A percentile compares a stretch with the other conserved stretches of the same genome.
These are phyloP conservation scores for Carettochelys insculpta DNA, from an alignment of 2,113 vertebrate species.

Conservation along the genomic window DNA sequence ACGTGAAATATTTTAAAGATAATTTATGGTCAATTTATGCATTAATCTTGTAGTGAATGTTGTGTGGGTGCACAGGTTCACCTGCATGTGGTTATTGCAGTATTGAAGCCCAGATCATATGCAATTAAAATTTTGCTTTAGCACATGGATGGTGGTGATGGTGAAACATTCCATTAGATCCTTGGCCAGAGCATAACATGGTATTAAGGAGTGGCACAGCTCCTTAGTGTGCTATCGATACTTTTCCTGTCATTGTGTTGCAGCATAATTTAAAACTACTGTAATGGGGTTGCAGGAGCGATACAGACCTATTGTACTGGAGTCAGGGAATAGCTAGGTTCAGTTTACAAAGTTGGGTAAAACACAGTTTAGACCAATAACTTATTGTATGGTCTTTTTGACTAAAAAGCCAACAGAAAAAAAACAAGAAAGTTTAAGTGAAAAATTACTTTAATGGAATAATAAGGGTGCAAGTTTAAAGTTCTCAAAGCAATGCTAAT, in stretches of 20 bases:
- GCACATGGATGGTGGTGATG: neutral
- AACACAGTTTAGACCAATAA: neutral
- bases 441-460: neutral
- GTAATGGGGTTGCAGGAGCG: neutral
- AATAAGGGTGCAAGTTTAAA: neutral
- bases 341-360: neutral
- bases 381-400: neutral
- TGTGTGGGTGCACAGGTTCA: neutral
- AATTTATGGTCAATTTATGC: too few relatives aligned
- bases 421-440: neutral
- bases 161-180: neutral
- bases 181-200: neutral
- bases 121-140: rapidly evolving
- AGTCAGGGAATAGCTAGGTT: neutral
- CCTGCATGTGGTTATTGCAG: neutral
- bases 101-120: neutral
- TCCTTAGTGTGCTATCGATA: neutral
- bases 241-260: neutral
- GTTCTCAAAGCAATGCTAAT: rapidly evolving
- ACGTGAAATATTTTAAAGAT: neutral
- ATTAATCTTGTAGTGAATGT: neutral
- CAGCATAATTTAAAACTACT: rapidly evolving
- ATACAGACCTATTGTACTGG: neutral
- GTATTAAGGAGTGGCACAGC: neutral
- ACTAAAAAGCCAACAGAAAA: neutral